Conservation (phyloP, 2,888 invertebrate genomes). For the Gari tellinella region DNA sequence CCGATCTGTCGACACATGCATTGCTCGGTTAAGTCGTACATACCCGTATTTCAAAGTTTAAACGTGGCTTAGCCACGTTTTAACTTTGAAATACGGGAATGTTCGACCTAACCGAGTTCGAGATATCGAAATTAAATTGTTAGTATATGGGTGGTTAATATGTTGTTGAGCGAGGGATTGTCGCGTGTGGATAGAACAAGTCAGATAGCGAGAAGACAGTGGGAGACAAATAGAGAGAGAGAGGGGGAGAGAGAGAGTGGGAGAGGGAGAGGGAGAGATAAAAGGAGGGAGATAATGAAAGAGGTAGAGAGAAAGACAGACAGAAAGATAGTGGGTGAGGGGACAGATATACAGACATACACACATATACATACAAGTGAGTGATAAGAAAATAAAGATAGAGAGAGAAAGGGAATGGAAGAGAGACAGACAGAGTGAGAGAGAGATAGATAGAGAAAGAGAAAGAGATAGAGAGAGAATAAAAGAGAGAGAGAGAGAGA, state of each 20-base stretch:
- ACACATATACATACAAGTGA: background rate
- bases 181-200: background rate
- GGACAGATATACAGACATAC: background rate
- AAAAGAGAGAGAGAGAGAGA: slow-evolving; percentile 1
- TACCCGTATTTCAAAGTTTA: too few species aligned
- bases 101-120: too few species aligned
- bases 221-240: background rate
- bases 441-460: background rate
- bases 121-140: too few species aligned
- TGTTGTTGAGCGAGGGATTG: background rate
- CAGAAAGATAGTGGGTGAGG: background rate
- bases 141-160: too few species aligned
- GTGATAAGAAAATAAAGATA: background rate
- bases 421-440: background rate
- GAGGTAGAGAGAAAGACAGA: background rate
- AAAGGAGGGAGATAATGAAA: background rate
- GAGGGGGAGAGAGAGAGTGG: background rate
- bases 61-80: too few species aligned
- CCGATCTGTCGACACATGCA: too few species aligned
- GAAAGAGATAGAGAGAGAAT: background rate
- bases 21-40: too few species aligned
- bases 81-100: too few species aligned
- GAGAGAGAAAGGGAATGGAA: background rate
- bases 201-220: background rate
- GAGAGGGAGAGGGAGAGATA: background rate